Percentiles rank a stretch among this genome's conserved stretches.
Conservation (phyloP, 2,113 vertebrate species). For the Peromyscus maniculatus region DNA sequence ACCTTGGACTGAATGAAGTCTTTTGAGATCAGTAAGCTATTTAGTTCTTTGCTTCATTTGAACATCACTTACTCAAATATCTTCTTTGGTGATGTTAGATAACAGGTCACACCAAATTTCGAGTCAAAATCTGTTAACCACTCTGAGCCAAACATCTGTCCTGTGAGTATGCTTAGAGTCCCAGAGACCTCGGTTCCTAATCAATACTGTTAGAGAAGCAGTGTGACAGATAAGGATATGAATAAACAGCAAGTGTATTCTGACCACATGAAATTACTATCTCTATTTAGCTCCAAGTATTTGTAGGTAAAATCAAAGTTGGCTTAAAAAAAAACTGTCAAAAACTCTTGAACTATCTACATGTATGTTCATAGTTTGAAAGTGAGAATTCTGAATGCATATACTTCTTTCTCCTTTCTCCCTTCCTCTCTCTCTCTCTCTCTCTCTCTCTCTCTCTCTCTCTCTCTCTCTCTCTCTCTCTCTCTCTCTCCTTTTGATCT, state of each 20-base stretch:
- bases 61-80: neutral
- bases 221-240: fast-evolving
- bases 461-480: too few relatives aligned
- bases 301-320: conserved; percentile 16
- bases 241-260: neutral
- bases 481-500: neutral
- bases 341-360: neutral
- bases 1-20: neutral
- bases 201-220: neutral
- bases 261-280: neutral
- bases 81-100: neutral
- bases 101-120: conserved; percentile 59
- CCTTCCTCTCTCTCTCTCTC: neutral
- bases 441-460: too few relatives aligned
- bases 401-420: neutral
- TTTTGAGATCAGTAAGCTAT: neutral
- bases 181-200: neutral
- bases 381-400: neutral
- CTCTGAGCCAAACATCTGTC: neutral
- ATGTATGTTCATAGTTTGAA: neutral
- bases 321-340: neutral
- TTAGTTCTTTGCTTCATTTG: neutral
- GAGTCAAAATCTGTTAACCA: neutral
- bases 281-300: neutral
- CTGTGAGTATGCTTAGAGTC: neutral